Base-by-base conservation (phyloP, 2,888 invertebrate genomes). In the Plagodis pulveraria region DNA sequence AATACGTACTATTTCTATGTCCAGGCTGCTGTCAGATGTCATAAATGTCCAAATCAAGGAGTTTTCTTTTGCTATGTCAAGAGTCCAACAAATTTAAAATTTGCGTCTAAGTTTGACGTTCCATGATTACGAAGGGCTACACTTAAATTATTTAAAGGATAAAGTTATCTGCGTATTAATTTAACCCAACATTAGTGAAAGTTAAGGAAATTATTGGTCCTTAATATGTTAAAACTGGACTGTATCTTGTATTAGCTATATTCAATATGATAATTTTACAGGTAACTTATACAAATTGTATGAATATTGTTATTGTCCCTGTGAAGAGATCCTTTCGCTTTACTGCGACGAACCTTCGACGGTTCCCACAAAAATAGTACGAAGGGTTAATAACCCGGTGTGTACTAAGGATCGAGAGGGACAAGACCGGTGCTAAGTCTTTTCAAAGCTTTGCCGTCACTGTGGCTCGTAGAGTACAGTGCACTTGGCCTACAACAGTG, bases 331-430 rank as follows among this genome's bases (percentile, higher is more conserved):
- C 87, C 84, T 48, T 54, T 75, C 80, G 83, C 84, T 83, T 76
- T 76, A 71, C 72, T 53, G 80, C 82, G 77, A 78, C 61, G 81
- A 81, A 83, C 86, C 70, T 72, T 83, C 78, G 71, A 75, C 40
- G 69, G 87, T 88, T 85, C 83, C 66, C 68, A 71, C 85, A 91
- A 89, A 90, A 65, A 78, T 88, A 90, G 91, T 89, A 91, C 83
- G 45, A 91, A 91, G 91, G 86, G 87, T 74, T 59, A 12, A 46
- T 41, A 69, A 71, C 81, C 89, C 91, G 43, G 84, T 91, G 81
- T 91, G 75, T 90, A 84, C 91, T 90, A 87, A 54, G 80, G 89
- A 87, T 83, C 77, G 76, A 75, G 76, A 75, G 81, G 89, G 85
- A 81, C 61, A 55, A 73, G 84, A 85, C 87, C 88, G 86, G 69